Base-by-base conservation (phyloP, 2,888 invertebrate genomes). In the Volucella zonaria region DNA sequence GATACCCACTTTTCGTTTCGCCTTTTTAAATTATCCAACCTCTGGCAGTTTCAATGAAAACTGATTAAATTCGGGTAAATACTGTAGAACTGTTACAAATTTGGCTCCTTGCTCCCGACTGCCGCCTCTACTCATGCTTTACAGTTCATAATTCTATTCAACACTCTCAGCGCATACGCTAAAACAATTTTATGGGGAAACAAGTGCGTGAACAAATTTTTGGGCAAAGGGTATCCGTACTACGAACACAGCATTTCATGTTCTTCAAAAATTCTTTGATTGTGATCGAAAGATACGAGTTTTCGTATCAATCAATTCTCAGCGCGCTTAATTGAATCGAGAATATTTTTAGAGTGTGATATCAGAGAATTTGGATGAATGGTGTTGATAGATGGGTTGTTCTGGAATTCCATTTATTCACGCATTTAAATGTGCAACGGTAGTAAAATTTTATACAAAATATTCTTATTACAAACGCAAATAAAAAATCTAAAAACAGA, bases 301-400 rank as follows among this genome's bases (percentile, higher is more conserved):
- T 31, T 1, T 31, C 31, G 74, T 75, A 83, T 83, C 79, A 83
- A 83, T 83, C 83, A 79, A 79, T 83, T 75, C 54, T 79, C 70
- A 52, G 47, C 18, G 58, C 47, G 59, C 59, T 61, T 75, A 83
- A 83, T 83, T 83, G 79, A 79, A 83, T 83, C 71, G 66, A 40
- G 61, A 75, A 79, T 83, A 83, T 83, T 75, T 82, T 79, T 23
- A 79, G 83, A 75, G 42, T 23, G 79, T 79, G 79, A 79, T 70
- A 71, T 83, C 79, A 83, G 49, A 31, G 31, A 31, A 49, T 56
- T 58, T 31, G 8, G 42, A 23, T 51, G 52, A 49, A 74, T 49
- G 43, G 54, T 67, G 42, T 14, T 38, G 74, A 51, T 70, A 31
- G 75, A 70, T 43, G 56, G 64, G 51, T 71, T 40, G 52, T 71